Evolutionary conservation across 1,140 invertebrate species (phyloP), one percentile per base, ranked within the genome.

Genomic region (Brachionus manjavacas): DNA sequence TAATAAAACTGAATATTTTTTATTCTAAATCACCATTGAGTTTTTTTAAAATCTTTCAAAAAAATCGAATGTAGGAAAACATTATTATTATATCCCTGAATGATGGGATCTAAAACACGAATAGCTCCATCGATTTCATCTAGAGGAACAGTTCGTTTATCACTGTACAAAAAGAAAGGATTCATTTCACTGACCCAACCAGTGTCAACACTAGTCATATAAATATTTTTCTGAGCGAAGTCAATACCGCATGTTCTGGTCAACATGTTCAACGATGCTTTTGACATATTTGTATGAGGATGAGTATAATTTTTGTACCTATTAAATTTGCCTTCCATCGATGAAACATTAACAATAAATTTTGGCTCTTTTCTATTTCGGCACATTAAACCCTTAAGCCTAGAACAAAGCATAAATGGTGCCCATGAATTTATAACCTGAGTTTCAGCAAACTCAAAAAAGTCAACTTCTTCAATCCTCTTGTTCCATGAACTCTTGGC

Each of bases 241-340:
- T 86, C 85, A 4, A 12, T 16, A 16, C 55, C 85, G 12, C 85
- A 70, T 11, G 86, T 86, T 8, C 86, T 83, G 6, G 80, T 85
- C 55, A 86, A 66, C 86, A 86, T 86, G 76, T 86, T 86, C 12
- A 86, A 70, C 4, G 85, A 78, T 0, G 86, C 86, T 81, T 86
- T 86, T 6, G 86, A 85, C 76, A 60, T 64, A 84, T 86, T 86
- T 4, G 86, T 86, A 39, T 86, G 86, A 11, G 86, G 85, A 79
- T 86, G 86, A 14, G 52, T 23, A 4, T 39, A 16, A 14, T 64
- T 78, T 85, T 86, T 86, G 20, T 78, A 20, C 12, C 81, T 28
- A 8, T 64, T 14, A 70, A 86, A 86, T 70, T 85, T 72, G 7
- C 85, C 85, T 68, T 86, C 85, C 85, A 86, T 85, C 1, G 85